These are phyloP conservation scores for Boleophthalmus pectinirostris DNA, from an alignment of 2,113 vertebrate genomes.

Conservation along the genomic window DNA sequence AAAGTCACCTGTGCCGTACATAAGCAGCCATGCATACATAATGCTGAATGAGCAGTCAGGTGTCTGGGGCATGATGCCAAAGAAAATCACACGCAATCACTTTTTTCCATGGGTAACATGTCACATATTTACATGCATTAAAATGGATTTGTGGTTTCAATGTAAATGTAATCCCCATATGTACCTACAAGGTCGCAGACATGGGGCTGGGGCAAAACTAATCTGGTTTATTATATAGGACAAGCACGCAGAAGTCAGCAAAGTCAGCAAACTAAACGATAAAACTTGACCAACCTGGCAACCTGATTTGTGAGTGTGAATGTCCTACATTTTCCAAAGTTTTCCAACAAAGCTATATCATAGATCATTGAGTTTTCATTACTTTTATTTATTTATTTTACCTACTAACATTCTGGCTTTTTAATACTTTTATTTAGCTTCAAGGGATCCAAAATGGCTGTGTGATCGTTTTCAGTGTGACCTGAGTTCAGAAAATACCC, in stretches of 20 bases:
- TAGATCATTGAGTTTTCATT: neutral
- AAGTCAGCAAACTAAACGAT: neutral
- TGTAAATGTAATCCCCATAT: slow-evolving; percentile 12
- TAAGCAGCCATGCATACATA: neutral
- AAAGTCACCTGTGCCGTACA: slow-evolving; percentile 3
- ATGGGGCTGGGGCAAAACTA: neutral
- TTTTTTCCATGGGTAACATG: slow-evolving; percentile 5
- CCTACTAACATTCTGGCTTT: neutral
- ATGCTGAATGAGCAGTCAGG: neutral
- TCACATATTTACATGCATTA: slow-evolving; percentile 7
- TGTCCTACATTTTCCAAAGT: no score
- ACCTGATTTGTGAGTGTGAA: no score
- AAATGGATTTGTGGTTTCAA: slow-evolving; percentile 8
- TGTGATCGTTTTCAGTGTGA: no score
- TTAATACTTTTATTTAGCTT: neutral
- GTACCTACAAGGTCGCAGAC: neutral
- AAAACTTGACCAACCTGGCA: neutral
- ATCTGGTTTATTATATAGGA: neutral
- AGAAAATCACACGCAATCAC: slow-evolving; percentile 17
- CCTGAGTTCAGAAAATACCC: no score
- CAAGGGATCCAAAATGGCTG: no score
- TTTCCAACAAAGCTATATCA: no score
- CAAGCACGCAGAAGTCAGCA: neutral
- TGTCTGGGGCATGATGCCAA: slow-evolving; percentile 3
- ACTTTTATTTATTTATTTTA: neutral